Evolutionary conservation across 1,140 invertebrate species (phyloP).

Genomic region (Lordiphosa mommai): DNA sequence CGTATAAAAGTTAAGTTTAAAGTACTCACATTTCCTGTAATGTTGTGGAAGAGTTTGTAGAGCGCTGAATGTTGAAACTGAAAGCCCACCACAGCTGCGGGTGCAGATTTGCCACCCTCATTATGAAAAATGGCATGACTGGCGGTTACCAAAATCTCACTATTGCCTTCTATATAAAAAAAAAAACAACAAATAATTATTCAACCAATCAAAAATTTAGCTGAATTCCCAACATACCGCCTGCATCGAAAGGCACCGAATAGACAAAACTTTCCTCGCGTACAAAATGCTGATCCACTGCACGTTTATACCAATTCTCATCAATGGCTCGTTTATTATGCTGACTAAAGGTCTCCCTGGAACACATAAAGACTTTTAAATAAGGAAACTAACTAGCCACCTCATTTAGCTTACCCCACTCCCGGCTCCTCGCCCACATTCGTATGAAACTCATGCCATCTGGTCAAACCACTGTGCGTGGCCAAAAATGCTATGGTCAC

Average conservation of each 20-base stretch:
- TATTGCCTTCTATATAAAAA: conserved; percentile 81
- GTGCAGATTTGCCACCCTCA: conserved; percentile 85
- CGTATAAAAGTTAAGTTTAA: background rate
- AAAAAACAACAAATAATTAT: background rate
- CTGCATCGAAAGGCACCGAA: conserved; percentile 88
- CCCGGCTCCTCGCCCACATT: conserved; percentile 65
- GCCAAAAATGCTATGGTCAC: conserved; percentile 92
- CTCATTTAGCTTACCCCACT: conserved; percentile 68
- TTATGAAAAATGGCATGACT: conserved; percentile 91
- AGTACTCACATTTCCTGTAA: conserved; percentile 84
- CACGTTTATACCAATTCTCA: conserved; percentile 95
- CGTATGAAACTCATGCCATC: conserved; percentile 89
- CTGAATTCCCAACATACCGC: no score
- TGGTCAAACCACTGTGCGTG: conserved; percentile 92
- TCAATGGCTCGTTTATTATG: conserved; percentile 90
- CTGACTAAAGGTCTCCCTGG: conserved; percentile 81
- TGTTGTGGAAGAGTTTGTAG: conserved; percentile 88
- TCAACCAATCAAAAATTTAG: background rate
- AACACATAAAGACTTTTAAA: background rate
- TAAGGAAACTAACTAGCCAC: no score
- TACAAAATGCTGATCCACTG: conserved; percentile 92
- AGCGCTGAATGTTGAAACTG: conserved; percentile 90
- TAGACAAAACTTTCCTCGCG: conserved; percentile 92
- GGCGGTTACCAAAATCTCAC: conserved; percentile 90
- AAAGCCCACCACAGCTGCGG: conserved; percentile 95